Conservation (phyloP, 2,113 vertebrate genomes). For the Cephalopterus ornatus region DNA sequence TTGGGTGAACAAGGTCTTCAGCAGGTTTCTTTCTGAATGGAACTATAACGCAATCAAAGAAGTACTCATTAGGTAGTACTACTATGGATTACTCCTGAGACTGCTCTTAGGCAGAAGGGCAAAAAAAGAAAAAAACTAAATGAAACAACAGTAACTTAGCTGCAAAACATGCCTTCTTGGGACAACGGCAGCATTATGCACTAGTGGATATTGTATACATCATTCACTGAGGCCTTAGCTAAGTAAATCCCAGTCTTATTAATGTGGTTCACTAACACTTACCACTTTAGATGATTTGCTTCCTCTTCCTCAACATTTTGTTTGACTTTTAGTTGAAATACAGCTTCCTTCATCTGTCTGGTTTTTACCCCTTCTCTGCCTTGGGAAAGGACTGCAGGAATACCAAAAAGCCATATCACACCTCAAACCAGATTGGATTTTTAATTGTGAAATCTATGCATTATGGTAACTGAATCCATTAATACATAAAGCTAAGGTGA, state of each 20-base stretch:
- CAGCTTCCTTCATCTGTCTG: slow-evolving; percentile 82
- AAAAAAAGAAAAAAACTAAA: not conserved
- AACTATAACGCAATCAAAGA: not conserved
- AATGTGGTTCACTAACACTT: not conserved
- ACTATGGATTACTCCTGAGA: not conserved
- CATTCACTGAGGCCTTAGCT: not conserved
- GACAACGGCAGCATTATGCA: not conserved
- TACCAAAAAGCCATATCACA: not conserved
- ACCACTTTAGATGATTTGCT: slow-evolving; percentile 82
- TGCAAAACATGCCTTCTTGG: not conserved
- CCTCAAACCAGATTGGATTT: not conserved
- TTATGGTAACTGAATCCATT: not conserved
- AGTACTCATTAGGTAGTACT: not conserved
- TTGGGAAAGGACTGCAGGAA: slow-evolving; percentile 65
- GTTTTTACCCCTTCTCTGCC: slow-evolving; percentile 54
- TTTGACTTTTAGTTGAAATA: slow-evolving; percentile 81
- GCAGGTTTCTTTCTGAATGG: not conserved
- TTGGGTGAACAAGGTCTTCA: not conserved
- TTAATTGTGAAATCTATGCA: not conserved
- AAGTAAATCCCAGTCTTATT: not conserved
- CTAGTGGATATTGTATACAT: not conserved
- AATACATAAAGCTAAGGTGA: not conserved
- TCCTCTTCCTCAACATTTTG: slow-evolving; percentile 74
- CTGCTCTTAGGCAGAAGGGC: not conserved
- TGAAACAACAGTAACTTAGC: not conserved